Percentiles rank a stretch among this genome's conserved stretches.
phyloP scores from a whole-genome alignment of 1,140 invertebrate species.

The Babylonia areolata region DNA sequence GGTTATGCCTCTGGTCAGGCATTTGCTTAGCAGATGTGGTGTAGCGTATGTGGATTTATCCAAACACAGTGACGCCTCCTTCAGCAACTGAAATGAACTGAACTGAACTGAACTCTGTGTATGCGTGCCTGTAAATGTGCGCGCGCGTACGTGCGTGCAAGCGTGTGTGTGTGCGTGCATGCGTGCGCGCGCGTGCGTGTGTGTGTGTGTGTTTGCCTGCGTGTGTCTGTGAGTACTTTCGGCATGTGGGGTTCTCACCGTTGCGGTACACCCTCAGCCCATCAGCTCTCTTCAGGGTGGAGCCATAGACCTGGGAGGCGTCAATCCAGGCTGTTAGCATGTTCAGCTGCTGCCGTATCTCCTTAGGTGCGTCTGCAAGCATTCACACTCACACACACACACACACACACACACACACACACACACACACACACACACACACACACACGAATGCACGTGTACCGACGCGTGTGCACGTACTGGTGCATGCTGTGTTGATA shows the following conservation, averaged over 20 bases:
- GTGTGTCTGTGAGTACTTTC: not conserved
- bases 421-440: conserved; percentile 7
- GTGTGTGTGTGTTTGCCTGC: not conserved
- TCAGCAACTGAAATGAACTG: too few species aligned
- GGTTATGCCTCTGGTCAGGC: too few species aligned
- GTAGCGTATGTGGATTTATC: too few species aligned
- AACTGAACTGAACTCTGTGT: too few species aligned
- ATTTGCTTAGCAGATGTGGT: too few species aligned
- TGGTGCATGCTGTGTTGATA: too few species aligned
- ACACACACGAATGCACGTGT: not conserved
- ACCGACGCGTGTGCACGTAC: not conserved
- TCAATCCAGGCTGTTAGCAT: conserved; percentile 96
- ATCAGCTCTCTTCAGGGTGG: conserved; percentile 84
- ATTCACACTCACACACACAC: not conserved
- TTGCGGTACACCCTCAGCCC: conserved; percentile 46
- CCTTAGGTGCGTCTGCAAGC: conserved; percentile 5
- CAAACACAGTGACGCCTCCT: too few species aligned
- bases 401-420: conserved; percentile 11
- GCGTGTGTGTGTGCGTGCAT: not conserved
- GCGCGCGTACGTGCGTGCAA: too few species aligned
- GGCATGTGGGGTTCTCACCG: conserved; percentile 38
- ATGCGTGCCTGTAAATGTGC: not conserved
- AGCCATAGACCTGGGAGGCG: conserved; percentile 96
- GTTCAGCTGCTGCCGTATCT: conserved; percentile 93
- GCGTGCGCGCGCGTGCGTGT: not conserved